A percentile compares a stretch with the other conserved stretches of the same genome.
phyloP scores from a whole-genome alignment of 1,140 invertebrate species.

The Drosophila dunni region DNA sequence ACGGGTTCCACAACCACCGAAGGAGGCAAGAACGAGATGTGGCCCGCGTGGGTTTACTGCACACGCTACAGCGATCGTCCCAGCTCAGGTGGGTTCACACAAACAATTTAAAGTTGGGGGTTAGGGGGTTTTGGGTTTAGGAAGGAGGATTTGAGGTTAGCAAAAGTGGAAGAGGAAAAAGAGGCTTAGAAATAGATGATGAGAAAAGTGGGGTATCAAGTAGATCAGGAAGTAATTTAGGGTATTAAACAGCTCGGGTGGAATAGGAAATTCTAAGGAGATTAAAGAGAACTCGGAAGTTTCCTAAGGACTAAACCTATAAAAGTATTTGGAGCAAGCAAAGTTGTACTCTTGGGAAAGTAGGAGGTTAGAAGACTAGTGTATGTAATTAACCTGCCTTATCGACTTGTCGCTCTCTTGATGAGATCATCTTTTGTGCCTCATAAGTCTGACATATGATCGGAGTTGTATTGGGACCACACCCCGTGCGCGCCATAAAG shows the following conservation, averaged over 20 bases:
- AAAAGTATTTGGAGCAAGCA: too few species aligned
- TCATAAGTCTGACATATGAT: slow-evolving; percentile 23
- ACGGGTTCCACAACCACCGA: slow-evolving; percentile 83
- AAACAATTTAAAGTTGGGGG: neutral
- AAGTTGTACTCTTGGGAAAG: too few species aligned
- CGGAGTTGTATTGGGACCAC: slow-evolving; percentile 49
- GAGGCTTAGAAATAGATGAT: too few species aligned
- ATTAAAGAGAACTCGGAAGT: too few species aligned
- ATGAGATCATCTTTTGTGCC: neutral
- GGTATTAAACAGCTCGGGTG: too few species aligned
- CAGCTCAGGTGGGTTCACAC: slow-evolving; percentile 93
- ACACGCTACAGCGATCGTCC: slow-evolving; percentile 98
- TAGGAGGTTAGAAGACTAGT: too few species aligned
- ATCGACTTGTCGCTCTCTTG: neutral
- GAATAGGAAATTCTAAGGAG: too few species aligned
- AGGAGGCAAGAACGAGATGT: slow-evolving; percentile 85
- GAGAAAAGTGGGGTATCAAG: neutral
- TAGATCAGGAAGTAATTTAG: neutral
- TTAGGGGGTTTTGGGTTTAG: too few species aligned
- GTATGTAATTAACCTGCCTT: too few species aligned
- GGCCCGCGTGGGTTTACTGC: slow-evolving; percentile 99
- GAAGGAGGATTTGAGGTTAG: too few species aligned
- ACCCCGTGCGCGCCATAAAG: slow-evolving; percentile 39
- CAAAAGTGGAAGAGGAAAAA: too few species aligned
- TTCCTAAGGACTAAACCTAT: too few species aligned